Evolutionary conservation across 2,797 vertebrate species (phyloP), one percentile per base, ranked within the genome.

Genomic region (Gymnothorax reevesii): DNA sequence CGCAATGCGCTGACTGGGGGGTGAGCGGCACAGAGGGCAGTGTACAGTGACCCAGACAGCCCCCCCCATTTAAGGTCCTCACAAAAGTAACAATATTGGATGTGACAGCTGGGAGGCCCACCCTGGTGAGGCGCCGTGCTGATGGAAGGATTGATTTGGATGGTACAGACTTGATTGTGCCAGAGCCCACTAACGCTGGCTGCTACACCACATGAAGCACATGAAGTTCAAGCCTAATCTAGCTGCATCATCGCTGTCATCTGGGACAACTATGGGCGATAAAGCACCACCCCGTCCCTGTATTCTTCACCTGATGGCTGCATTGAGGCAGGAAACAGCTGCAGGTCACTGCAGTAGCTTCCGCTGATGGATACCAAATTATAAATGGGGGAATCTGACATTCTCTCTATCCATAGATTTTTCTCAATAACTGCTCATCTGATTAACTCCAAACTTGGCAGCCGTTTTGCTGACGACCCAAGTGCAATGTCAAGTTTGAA

Each of bases 1-100:
- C 84, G 83, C 88, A 87, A 91, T 54, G 73, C 1, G 6, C 77
- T 86, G 87, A 85, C 84, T 20, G 22, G 22, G 33, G 84, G 84
- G 73, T 80, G 27, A 80, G 57, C 59, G 84, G 73, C 73, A 17
- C 27, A 2, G 9, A 17, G 84, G 27, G 49, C 20, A 27, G 42
- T 12, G 33, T 17, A 13, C 4, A 15, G 12, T 12, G 15, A 15
- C 13, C 42, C 33, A 49, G 42, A 49, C 73, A 33, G 71, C 8
- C n/a, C n/a, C 66, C 17, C 20, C n/a, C 66, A 27, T n/a, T 25
- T 25, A n/a, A 27, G 66, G 27, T 25, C 1, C 66, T 25, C 25
- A 69, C 66, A 73, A 3, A 73, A 5, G 69, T 33, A 73, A 42
- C 25, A 33, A 10, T 12, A 13, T 42, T 33, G 13, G 27, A 17